Evolutionary conservation across 1,140 invertebrate genomes (phyloP), one percentile per base, ranked within the genome.

Genomic region (Portunus trituberculatus): DNA sequence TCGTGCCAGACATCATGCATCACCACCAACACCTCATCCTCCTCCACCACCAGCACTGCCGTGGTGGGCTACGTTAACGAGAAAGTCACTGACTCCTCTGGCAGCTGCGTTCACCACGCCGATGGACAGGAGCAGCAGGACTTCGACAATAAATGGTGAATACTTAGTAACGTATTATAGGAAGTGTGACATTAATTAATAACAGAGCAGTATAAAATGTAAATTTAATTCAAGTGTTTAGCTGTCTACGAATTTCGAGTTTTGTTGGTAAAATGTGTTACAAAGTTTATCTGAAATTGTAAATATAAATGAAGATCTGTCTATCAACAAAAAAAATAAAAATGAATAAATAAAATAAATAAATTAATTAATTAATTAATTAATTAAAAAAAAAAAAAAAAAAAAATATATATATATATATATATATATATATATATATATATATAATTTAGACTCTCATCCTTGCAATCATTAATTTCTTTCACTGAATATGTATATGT

Each of bases 1-100:
- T 98, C 20, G 97, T 98, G 91, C 98, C 98, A 95, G 98, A 98
- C 52, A 52, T 82, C 95, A 16, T 89, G 91, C 31, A 83, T 90
- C 31, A 95, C 95, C 28, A 93, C 95, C 14, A 92, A 84, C 39
- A 93, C 91, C 45, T 88, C 84, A 32, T 95, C 95, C 39, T 94
- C 94, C 88, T 95, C 95, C 4, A 95, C 94, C 45, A 95, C 95
- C 52, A 95, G 93, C 67, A 94, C 93, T 10, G 93, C 95, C 3
- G 93, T 96, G 28, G 93, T 96, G 28, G 95, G 95, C 28, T 96
- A 96, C 93, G 97, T 96, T 52, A 96, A 97, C 94, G 97, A 97
- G 96, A 97, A 97, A 93, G 97, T 97, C 96, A 97, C 97, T 94
- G 97, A 97, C 92, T 96, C 97, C 28, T 96, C 97, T 0, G 94